phyloP scores from a whole-genome alignment of 2,113 vertebrate species.

The Odobenus rosmarus region DNA sequence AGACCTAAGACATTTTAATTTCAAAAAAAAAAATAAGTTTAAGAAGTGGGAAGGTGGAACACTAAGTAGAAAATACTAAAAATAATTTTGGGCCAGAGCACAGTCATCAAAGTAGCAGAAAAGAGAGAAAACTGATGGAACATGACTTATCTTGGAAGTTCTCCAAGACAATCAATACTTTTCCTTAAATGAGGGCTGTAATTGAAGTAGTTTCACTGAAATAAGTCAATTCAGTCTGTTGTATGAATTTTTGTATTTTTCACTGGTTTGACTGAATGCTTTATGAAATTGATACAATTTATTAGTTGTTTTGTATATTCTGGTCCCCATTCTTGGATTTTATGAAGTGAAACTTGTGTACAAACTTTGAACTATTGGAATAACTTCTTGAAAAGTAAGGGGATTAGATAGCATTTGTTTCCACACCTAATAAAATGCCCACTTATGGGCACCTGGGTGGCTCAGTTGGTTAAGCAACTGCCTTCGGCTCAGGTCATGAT shows the following conservation, averaged over 20 bases:
- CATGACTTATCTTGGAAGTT: not conserved
- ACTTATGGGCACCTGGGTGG: too few relatives aligned
- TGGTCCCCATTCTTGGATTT: not conserved
- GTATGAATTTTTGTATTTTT: not conserved
- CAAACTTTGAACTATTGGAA: not conserved
- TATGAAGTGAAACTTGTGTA: not conserved
- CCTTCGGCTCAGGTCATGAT: too few relatives aligned
- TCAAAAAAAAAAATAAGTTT: not conserved
- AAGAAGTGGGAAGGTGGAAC: not conserved
- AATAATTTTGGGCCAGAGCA: not conserved
- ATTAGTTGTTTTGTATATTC: not conserved
- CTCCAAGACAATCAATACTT: not conserved
- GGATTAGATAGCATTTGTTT: not conserved
- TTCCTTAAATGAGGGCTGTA: not conserved
- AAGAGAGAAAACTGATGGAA: not conserved
- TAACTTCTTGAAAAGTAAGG: not conserved
- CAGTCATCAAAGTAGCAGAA: not conserved
- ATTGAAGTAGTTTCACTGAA: not conserved
- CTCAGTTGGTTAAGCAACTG: too few relatives aligned
- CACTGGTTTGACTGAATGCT: not conserved
- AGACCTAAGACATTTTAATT: not conserved
- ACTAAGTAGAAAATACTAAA: not conserved
- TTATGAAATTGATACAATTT: not conserved
- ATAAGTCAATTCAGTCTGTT: not conserved
- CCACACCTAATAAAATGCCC: not conserved